Conservation (phyloP, 2,797 vertebrate species). For the Esox masquinongy region DNA sequence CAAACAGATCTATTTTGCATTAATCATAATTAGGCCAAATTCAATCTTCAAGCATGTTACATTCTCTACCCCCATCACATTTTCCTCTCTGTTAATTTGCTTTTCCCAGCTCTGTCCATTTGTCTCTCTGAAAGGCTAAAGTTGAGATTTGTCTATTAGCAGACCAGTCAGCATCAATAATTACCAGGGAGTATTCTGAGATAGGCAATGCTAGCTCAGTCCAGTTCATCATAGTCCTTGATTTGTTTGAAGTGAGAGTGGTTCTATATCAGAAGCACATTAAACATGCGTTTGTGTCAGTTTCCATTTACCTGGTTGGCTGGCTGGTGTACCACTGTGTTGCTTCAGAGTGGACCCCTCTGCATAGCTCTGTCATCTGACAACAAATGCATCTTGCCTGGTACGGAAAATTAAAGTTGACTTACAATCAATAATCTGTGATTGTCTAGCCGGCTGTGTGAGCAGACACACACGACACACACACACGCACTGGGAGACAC, state of each 20-base stretch:
- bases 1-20: constrained; percentile 48
- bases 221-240: constrained; percentile 8
- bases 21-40: constrained; percentile 61
- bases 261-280: constrained; percentile 40
- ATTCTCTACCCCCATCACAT: not conserved
- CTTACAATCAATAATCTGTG: constrained; percentile 34
- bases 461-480: not conserved
- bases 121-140: constrained; percentile 56
- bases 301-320: constrained; percentile 44
- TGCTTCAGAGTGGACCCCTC: constrained; percentile 4
- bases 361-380: constrained; percentile 1
- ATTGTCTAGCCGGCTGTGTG: constrained; percentile 18
- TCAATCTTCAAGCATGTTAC: constrained; percentile 52
- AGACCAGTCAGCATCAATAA: constrained; percentile 66
- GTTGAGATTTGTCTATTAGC: constrained; percentile 79
- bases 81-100: constrained; percentile 11
- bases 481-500: constrained; percentile 1
- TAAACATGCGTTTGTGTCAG: constrained; percentile 45
- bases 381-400: constrained; percentile 8
- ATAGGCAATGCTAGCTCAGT: not conserved
- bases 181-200: constrained; percentile 57
- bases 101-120: constrained; percentile 46
- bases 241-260: constrained; percentile 23
- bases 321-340: constrained; percentile 21
- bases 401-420: constrained; percentile 38